phyloP scores from a whole-genome alignment of 2,888 invertebrate genomes.

The Pyrgus malvae region DNA sequence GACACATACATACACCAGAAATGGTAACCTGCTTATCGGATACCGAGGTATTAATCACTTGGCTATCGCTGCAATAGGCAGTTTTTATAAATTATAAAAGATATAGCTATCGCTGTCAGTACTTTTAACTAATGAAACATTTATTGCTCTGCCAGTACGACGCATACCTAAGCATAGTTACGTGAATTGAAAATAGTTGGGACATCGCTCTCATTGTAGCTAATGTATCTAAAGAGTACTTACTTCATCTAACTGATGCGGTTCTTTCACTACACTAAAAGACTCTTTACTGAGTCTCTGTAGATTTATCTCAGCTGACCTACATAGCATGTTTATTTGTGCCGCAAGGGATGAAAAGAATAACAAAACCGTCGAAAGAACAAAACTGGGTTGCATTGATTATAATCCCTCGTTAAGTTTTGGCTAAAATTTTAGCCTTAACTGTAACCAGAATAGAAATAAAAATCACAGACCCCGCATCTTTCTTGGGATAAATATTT shows the following conservation, averaged over 20 bases:
- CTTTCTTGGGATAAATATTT: too few species aligned
- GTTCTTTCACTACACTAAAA: conserved; percentile 20
- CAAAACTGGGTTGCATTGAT: too few species aligned
- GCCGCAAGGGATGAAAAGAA: conserved; percentile 1
- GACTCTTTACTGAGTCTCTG: conserved; percentile 12
- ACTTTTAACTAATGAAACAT: not conserved
- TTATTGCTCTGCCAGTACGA: not conserved
- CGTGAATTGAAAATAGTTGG: conserved; percentile 25
- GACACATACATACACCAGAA: too few species aligned
- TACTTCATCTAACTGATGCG: conserved; percentile 22
- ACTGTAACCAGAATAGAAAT: too few species aligned
- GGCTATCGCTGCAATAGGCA: too few species aligned
- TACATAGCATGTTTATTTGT: conserved; percentile 8
- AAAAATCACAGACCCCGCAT: too few species aligned
- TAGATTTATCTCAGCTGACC: conserved; percentile 21
- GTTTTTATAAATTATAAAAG: too few species aligned
- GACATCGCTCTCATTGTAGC: conserved; percentile 12
- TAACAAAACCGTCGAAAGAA: conserved; percentile 1
- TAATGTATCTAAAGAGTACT: conserved; percentile 17
- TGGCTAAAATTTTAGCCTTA: too few species aligned
- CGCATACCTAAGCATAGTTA: conserved; percentile 2
- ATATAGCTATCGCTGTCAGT: too few species aligned
- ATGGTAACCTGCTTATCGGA: too few species aligned
- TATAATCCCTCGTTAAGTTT: too few species aligned
- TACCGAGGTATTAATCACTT: too few species aligned